These are phyloP conservation scores for Suncus etruscus DNA, from an alignment of 2,113 vertebrate species.

Conservation along the genomic window DNA sequence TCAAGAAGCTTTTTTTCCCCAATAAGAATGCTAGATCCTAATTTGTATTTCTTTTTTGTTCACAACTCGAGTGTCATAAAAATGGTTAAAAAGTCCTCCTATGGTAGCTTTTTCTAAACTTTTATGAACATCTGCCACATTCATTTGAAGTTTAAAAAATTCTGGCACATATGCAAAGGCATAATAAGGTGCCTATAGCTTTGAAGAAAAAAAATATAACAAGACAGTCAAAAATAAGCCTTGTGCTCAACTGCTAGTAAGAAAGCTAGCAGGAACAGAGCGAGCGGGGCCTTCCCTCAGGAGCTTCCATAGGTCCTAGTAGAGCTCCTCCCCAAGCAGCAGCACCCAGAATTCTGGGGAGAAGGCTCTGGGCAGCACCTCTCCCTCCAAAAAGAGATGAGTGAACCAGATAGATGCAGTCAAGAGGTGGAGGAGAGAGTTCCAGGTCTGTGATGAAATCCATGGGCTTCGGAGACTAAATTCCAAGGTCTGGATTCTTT, in stretches of 20 bases:
- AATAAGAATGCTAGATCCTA: conserved; percentile 72
- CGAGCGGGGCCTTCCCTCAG: conserved; percentile 45
- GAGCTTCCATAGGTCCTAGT: conserved; percentile 20
- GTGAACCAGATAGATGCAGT: not conserved
- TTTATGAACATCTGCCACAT: conserved; percentile 86
- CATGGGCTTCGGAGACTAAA: not conserved
- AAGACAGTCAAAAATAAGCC: conserved; percentile 85
- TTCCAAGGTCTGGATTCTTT: not conserved
- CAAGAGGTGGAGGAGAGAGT: not conserved
- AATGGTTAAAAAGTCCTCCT: conserved; percentile 86
- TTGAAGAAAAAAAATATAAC: conserved; percentile 85
- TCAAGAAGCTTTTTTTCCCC: conserved; percentile 60
- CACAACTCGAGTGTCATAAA: conserved; percentile 83
- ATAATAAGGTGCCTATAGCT: conserved; percentile 87
- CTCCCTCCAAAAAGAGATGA: not conserved
- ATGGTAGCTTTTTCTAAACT: conserved; percentile 86
- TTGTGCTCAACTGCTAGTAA: conserved; percentile 84
- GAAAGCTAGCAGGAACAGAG: conserved; percentile 75
- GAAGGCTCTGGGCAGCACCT: not conserved
- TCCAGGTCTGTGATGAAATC: not conserved
- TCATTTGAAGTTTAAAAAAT: conserved; percentile 87
- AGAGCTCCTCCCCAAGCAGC: not conserved
- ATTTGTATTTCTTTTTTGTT: conserved; percentile 80
- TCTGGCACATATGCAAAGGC: conserved; percentile 86
- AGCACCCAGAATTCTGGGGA: not conserved